Conservation (phyloP, 2,113 vertebrate genomes). For the Equus quagga region DNA sequence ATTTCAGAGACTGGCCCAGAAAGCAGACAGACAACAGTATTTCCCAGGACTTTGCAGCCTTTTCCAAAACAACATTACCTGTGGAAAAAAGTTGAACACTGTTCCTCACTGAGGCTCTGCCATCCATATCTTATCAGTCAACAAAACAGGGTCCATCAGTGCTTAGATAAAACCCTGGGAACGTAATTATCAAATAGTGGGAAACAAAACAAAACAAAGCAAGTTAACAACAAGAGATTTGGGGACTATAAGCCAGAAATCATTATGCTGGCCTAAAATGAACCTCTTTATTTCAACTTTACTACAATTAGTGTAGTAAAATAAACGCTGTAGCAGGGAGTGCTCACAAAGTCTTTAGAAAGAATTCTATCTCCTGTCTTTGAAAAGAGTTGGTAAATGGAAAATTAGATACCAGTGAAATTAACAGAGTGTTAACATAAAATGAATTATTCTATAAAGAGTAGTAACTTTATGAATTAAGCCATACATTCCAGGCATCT, state of each 20-base stretch:
- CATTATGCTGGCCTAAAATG: neutral
- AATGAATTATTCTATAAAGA: neutral
- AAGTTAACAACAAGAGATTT: neutral
- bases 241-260: neutral
- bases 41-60: conserved; percentile 96
- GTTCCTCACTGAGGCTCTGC: conserved; percentile 90
- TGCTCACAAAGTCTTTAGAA: neutral
- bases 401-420: neutral
- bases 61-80: conserved; percentile 91
- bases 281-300: neutral
- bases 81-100: conserved; percentile 87
- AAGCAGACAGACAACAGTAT: conserved; percentile 86
- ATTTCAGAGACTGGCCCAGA: conserved; percentile 86
- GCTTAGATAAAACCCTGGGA: conserved; percentile 74
- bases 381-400: neutral
- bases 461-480: neutral
- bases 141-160: conserved; percentile 60
- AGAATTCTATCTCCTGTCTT: neutral
- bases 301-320: neutral
- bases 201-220: neutral
- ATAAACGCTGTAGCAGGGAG: neutral
- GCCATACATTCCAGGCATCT: neutral
- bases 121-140: conserved; percentile 85
- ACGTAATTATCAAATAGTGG: neutral
- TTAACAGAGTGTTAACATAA: neutral